These are phyloP conservation scores for Ophion obscuratus DNA, from an alignment of 2,888 invertebrate genomes.

Conservation along the genomic window DNA sequence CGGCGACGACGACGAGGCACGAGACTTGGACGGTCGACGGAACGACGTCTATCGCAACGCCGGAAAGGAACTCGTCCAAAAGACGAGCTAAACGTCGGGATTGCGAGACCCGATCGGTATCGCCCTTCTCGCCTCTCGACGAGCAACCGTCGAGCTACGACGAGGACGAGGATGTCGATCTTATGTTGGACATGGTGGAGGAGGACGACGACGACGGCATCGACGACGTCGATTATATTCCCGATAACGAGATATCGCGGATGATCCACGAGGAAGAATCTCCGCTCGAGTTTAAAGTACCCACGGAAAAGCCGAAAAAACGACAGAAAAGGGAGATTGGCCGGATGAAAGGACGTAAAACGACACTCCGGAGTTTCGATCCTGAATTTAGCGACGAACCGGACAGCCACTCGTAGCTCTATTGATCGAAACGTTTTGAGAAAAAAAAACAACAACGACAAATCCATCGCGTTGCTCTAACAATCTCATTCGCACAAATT, in stretches of 20 bases:
- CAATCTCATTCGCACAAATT: neutral
- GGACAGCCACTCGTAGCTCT: constrained; percentile 43
- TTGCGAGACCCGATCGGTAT: constrained; percentile 14
- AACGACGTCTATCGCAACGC: constrained; percentile 40
- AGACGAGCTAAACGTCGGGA: constrained; percentile 54
- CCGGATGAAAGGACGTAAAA: constrained; percentile 57
- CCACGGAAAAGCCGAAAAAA: constrained; percentile 60
- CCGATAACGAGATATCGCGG: constrained; percentile 5
- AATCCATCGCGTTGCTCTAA: neutral
- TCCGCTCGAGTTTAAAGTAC: constrained; percentile 69
- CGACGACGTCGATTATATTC: constrained; percentile 30
- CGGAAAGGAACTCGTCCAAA: constrained; percentile 6
- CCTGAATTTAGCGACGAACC: constrained; percentile 74
- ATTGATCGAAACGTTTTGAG: neutral
- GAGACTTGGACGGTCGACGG: constrained; percentile 35
- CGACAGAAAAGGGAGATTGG: constrained; percentile 7
- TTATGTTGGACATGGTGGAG: constrained; percentile 47
- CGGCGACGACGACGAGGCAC: constrained; percentile 19
- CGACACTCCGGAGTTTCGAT: constrained; percentile 63
- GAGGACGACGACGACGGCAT: constrained; percentile 16
- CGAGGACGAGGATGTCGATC: constrained; percentile 41
- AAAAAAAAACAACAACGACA: neutral
- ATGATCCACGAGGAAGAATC: constrained; percentile 49
- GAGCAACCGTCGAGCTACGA: constrained; percentile 66
- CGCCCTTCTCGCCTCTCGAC: constrained; percentile 11